Evolutionary conservation across 2,797 vertebrate genomes (phyloP).

Genomic region (Gymnopithys bicolor): DNA sequence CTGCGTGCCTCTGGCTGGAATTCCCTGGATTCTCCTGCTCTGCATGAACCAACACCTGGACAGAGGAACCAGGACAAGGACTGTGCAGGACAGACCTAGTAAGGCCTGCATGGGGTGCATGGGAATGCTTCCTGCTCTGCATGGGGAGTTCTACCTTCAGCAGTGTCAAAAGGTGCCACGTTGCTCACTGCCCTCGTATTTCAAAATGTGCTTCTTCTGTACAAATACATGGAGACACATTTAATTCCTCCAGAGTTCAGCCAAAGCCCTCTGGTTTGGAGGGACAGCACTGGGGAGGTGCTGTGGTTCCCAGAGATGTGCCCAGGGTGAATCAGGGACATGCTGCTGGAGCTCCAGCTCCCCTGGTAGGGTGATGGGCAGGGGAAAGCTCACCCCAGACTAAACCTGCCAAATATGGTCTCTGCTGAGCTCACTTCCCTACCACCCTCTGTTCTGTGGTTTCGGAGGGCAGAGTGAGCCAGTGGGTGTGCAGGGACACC

Average conservation of each 20-base stretch:
- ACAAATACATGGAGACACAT: neutral
- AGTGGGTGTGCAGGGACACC: accelerated
- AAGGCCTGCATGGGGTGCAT: accelerated
- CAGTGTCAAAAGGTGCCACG: neutral
- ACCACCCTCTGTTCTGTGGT: neutral
- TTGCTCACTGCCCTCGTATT: accelerated
- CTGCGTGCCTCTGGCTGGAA: neutral
- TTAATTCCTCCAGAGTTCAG: neutral
- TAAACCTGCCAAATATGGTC: neutral
- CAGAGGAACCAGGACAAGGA: neutral
- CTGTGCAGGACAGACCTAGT: accelerated
- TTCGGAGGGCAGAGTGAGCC: neutral
- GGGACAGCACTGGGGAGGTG: neutral
- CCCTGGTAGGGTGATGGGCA: neutral
- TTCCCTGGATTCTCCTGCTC: neutral
- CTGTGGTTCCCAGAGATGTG: neutral
- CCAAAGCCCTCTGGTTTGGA: neutral
- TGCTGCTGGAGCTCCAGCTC: neutral
- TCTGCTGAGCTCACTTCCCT: accelerated
- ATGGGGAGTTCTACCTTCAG: accelerated
- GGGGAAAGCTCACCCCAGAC: neutral
- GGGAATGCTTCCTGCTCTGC: neutral
- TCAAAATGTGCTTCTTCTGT: neutral
- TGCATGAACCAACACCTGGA: neutral
- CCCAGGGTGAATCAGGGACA: accelerated